Conservation (phyloP, 2,797 vertebrate species). For the Nasua narica region DNA sequence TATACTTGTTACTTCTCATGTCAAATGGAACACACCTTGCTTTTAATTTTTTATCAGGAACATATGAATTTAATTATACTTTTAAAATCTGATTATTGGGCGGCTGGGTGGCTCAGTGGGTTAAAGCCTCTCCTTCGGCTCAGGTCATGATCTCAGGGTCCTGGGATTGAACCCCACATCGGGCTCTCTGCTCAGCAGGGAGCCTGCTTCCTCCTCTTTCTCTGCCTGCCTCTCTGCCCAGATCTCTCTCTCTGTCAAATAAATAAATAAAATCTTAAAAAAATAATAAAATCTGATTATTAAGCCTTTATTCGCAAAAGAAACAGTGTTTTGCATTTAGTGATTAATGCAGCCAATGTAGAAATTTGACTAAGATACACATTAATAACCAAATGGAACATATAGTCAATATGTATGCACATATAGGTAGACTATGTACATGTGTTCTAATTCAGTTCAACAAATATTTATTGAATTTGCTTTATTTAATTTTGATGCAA, state of each 20-base stretch:
- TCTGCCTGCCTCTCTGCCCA: no score
- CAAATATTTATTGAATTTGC: constrained; percentile 16
- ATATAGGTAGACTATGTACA: background rate
- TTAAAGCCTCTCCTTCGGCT: no score
- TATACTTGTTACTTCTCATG: background rate
- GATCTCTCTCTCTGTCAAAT: no score
- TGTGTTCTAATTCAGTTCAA: background rate
- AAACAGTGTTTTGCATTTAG: background rate
- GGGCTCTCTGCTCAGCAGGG: no score
- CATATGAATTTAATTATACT: background rate
- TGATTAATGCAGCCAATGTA: background rate
- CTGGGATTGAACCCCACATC: no score
- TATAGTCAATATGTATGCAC: background rate
- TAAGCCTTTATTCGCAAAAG: background rate
- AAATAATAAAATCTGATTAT: background rate
- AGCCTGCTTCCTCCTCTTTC: no score
- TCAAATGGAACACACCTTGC: background rate
- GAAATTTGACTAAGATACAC: constrained; percentile 6
- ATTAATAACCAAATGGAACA: constrained; percentile 2
- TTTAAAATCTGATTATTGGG: background rate
- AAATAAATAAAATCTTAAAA: no score
- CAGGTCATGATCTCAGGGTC: no score
- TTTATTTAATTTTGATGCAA: constrained; percentile 30
- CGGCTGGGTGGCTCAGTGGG: no score
- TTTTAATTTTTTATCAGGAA: background rate